These are phyloP conservation scores for Macropodus opercularis DNA, from an alignment of 2,797 vertebrate genomes.

Conservation along the genomic window DNA sequence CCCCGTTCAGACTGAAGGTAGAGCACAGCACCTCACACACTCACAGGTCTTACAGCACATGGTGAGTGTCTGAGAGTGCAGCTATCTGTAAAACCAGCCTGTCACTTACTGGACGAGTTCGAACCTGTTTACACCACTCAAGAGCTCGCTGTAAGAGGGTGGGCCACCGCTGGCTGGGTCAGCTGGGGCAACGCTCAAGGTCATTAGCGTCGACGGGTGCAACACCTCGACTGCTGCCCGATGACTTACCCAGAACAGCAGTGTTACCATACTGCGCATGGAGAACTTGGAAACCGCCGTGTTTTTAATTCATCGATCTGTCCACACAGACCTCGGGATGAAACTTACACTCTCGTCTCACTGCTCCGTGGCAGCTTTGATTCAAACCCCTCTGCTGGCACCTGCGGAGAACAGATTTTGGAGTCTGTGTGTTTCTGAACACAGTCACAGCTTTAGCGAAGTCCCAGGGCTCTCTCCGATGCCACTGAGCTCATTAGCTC, in stretches of 20 bases:
- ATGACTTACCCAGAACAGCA: no score
- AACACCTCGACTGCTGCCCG: no score
- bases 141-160: slow-evolving; percentile 1
- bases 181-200: no score
- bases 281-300: slow-evolving; percentile 14
- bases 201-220: no score
- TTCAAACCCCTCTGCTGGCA: slow-evolving; percentile 52
- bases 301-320: slow-evolving; percentile 15
- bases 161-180: no score
- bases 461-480: slow-evolving; percentile 45
- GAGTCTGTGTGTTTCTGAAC: slow-evolving; percentile 41
- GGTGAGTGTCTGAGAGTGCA: not conserved
- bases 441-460: slow-evolving; percentile 42
- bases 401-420: slow-evolving; percentile 43
- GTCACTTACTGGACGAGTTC: slow-evolving; percentile 48
- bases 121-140: slow-evolving; percentile 52
- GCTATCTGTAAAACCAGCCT: slow-evolving; percentile 38
- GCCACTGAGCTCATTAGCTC: slow-evolving; percentile 63
- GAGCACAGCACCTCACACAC: slow-evolving; percentile 33
- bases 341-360: slow-evolving; percentile 25
- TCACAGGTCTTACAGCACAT: not conserved
- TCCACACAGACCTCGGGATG: slow-evolving; percentile 15
- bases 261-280: no score
- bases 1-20: no score
- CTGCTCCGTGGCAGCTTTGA: slow-evolving; percentile 32